A percentile compares a stretch with the other conserved stretches of the same genome.
phyloP scores from a whole-genome alignment of 2,888 invertebrate species.

The Barypeithes pellucidus region DNA sequence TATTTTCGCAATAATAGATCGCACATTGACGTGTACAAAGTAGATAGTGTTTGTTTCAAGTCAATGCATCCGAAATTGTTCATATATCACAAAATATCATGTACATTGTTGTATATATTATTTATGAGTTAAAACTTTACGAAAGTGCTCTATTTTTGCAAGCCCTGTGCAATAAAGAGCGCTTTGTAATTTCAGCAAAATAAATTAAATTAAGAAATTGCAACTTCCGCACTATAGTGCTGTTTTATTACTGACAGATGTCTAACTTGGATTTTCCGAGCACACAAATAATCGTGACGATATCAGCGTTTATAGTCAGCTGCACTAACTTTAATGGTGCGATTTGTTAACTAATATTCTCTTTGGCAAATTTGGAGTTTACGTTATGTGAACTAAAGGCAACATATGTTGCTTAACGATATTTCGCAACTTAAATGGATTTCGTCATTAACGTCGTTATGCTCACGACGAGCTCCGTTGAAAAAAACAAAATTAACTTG shows the following conservation, averaged over 20 bases:
- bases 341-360: conserved; percentile 59
- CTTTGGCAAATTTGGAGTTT: conserved; percentile 29
- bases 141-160: neutral
- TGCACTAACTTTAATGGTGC: conserved; percentile 60
- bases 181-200: conserved; percentile 2
- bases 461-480: conserved; percentile 24
- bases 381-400: conserved; percentile 35
- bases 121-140: neutral
- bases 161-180: neutral
- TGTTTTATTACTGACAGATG: conserved; percentile 34
- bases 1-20: too few relatives aligned
- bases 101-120: too few relatives aligned
- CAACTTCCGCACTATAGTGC: conserved; percentile 23
- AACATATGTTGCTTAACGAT: conserved; percentile 39
- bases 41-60: too few relatives aligned
- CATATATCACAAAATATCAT: too few relatives aligned
- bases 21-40: too few relatives aligned
- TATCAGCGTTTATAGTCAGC: conserved; percentile 61
- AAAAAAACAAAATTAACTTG: too few relatives aligned
- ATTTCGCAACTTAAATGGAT: conserved; percentile 34
- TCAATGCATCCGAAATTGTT: too few relatives aligned
- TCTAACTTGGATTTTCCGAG: conserved; percentile 26
- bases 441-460: conserved; percentile 13
- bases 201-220: conserved; percentile 29
- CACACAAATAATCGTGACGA: conserved; percentile 62